Conservation (phyloP, 2,888 invertebrate genomes). For the Schrankia costaestrigalis region DNA sequence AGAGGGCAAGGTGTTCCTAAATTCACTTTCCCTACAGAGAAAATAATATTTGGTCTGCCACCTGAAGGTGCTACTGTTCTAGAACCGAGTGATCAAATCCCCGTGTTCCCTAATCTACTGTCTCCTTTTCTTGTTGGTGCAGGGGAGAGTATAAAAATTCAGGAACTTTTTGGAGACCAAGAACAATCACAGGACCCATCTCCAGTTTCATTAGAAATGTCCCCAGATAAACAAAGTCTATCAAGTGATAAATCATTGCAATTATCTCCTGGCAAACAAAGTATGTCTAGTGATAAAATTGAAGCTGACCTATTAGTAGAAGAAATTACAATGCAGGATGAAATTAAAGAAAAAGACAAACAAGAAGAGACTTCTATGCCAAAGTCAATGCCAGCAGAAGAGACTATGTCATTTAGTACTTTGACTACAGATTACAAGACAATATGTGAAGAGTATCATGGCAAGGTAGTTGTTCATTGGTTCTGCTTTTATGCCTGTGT, state of each 20-base stretch:
- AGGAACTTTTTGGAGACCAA: conserved; percentile 48
- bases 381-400: conserved; percentile 61
- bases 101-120: conserved; percentile 59
- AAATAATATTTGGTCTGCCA: conserved; percentile 72
- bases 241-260: conserved; percentile 42
- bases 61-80: conserved; percentile 61
- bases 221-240: conserved; percentile 26
- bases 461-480: conserved; percentile 79
- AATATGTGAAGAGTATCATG: conserved; percentile 84
- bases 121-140: conserved; percentile 65
- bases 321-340: conserved; percentile 62
- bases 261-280: conserved; percentile 39
- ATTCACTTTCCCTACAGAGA: conserved; percentile 54
- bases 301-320: conserved; percentile 65
- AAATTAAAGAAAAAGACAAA: conserved; percentile 41
- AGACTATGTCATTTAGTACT: conserved; percentile 75
- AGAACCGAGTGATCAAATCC: conserved; percentile 50
- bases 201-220: conserved; percentile 21
- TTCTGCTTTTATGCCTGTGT: conserved; percentile 36
- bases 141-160: conserved; percentile 48
- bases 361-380: conserved; percentile 50
- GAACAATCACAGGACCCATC: conserved; percentile 32
- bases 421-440: conserved; percentile 87
- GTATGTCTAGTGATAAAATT: conserved; percentile 53
- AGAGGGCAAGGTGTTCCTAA: conserved; percentile 66